phyloP scores from a whole-genome alignment of 1,140 invertebrate species.

The Heliconius congener region DNA sequence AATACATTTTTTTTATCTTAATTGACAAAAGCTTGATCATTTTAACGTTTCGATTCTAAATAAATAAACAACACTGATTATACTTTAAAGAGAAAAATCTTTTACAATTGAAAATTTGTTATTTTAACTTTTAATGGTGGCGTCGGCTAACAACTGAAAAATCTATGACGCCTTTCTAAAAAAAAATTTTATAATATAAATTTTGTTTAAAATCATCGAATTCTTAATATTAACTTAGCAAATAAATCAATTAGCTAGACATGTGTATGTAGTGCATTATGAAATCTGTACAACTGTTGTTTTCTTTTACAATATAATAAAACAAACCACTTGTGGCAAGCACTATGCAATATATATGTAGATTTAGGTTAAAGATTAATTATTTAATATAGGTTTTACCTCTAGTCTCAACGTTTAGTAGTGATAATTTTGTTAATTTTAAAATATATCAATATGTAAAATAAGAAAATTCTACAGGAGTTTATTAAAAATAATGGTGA shows the following conservation, averaged over 20 bases:
- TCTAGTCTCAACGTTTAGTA: constrained; percentile 74
- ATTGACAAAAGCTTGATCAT: constrained; percentile 5
- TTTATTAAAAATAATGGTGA: constrained; percentile 27
- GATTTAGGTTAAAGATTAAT: constrained; percentile 42
- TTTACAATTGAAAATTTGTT: background rate
- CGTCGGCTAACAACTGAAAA: background rate
- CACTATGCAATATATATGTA: constrained; percentile 53
- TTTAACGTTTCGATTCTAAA: background rate
- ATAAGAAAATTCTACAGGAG: constrained; percentile 33
- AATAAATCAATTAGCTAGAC: constrained; percentile 29
- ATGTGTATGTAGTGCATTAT: constrained; percentile 14
- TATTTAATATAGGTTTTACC: constrained; percentile 61
- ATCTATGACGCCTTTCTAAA: background rate
- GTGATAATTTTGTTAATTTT: constrained; percentile 66
- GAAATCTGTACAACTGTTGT: constrained; percentile 19
- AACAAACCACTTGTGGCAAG: constrained; percentile 47
- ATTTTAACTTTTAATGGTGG: background rate
- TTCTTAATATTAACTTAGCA: constrained; percentile 40
- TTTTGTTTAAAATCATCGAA: constrained; percentile 48
- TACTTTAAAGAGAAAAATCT: background rate
- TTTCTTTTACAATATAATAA: constrained; percentile 40
- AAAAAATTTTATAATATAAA: constrained; percentile 3
- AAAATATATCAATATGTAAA: constrained; percentile 34
- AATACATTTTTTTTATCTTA: constrained; percentile 23
- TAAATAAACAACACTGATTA: background rate